A percentile compares a stretch with the other conserved stretches of the same genome.
phyloP scores from a whole-genome alignment of 1,140 invertebrate genomes.

The Cylas formicarius region DNA sequence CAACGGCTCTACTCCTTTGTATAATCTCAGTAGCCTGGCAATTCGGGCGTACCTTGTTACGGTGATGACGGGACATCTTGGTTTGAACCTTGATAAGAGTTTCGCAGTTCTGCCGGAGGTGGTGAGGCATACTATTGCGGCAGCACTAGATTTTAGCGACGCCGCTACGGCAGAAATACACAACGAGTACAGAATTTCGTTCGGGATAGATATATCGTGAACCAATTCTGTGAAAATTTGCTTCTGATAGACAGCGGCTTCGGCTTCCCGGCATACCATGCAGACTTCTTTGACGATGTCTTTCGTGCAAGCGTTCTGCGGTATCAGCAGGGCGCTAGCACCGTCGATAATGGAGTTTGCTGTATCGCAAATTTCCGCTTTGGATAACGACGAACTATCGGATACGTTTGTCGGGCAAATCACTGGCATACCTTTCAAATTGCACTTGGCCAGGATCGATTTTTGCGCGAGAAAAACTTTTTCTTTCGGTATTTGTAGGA shows the following conservation, averaged over 20 bases:
- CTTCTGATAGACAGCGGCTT: slow-evolving; percentile 72
- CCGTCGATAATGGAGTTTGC: slow-evolving; percentile 69
- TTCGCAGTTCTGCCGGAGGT: slow-evolving; percentile 73
- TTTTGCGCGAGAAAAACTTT: slow-evolving; percentile 83
- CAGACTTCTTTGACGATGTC: slow-evolving; percentile 15
- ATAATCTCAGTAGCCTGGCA: slow-evolving; percentile 69
- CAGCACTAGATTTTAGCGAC: slow-evolving; percentile 68
- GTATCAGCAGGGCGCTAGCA: slow-evolving; percentile 63
- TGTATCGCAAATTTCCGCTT: slow-evolving; percentile 64
- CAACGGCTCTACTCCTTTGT: slow-evolving; percentile 53
- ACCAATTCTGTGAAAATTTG: slow-evolving; percentile 65
- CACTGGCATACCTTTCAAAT: slow-evolving; percentile 42
- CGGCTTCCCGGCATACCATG: slow-evolving; percentile 56
- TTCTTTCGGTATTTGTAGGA: slow-evolving; percentile 71
- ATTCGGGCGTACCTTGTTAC: slow-evolving; percentile 65
- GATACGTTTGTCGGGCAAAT: slow-evolving; percentile 16
- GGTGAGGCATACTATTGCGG: slow-evolving; percentile 79
- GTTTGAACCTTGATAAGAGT: slow-evolving; percentile 71
- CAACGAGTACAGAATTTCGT: slow-evolving; percentile 53
- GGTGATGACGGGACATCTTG: slow-evolving; percentile 76
- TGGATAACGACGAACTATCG: slow-evolving; percentile 37
- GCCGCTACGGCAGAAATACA: slow-evolving; percentile 79
- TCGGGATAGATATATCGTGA: slow-evolving; percentile 34
- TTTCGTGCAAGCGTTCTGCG: slow-evolving; percentile 26
- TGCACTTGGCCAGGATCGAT: slow-evolving; percentile 70